Conservation (phyloP, 2,113 vertebrate genomes). For the Geothlypis trichas region DNA sequence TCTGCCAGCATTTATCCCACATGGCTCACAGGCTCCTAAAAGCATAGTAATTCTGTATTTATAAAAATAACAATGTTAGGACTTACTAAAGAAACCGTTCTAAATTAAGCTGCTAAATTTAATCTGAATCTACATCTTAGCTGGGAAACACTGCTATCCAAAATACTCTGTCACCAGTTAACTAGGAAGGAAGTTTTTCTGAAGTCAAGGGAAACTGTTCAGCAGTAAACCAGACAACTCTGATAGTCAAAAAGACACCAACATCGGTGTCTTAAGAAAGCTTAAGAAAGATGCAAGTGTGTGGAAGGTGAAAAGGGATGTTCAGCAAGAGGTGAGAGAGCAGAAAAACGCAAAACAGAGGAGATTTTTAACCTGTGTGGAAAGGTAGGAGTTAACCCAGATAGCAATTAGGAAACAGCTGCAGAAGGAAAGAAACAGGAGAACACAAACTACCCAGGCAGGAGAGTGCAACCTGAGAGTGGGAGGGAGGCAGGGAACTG, state of each 20-base stretch:
- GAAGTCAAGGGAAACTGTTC: not conserved
- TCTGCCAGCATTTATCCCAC: not conserved
- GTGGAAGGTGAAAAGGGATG: not conserved
- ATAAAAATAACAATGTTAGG: not conserved
- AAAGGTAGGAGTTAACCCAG: conserved; percentile 8
- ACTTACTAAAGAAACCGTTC: not conserved
- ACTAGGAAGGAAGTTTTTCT: not conserved
- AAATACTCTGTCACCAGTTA: not conserved
- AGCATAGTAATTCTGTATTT: not conserved
- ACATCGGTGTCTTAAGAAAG: too few species aligned
- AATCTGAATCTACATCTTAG: not conserved
- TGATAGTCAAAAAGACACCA: not conserved
- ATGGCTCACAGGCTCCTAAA: not conserved
- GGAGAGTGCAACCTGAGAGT: conserved; percentile 12
- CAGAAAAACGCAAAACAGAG: not conserved
- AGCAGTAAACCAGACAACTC: not conserved
- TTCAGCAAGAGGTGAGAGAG: not conserved
- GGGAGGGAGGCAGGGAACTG: not conserved
- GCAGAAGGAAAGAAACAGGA: not conserved
- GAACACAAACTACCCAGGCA: not conserved
- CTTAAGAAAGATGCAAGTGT: not conserved
- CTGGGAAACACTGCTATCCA: not conserved
- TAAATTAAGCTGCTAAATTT: not conserved
- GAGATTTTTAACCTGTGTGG: not conserved
- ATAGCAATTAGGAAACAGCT: not conserved